Evolutionary conservation across 1,140 invertebrate species (phyloP), one percentile per base, ranked within the genome.

Genomic region (Asobara japonica): DNA sequence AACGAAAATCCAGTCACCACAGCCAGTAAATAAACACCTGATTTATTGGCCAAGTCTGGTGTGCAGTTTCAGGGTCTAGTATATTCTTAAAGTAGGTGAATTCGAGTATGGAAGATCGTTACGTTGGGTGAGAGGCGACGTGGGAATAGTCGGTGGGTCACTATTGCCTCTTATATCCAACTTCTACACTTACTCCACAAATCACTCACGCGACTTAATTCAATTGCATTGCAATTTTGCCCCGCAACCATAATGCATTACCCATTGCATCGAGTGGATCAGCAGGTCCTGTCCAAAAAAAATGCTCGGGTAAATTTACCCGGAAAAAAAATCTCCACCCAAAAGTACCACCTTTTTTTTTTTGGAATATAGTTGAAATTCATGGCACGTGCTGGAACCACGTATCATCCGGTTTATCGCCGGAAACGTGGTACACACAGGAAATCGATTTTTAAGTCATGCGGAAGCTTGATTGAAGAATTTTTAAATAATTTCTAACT

Each of bases 81-180:
- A 30, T 65, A 71, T 75, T 80, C 80, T 79, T 80, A 81, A 81
- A 80, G 78, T 79, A 75, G 80, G 18, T 56, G 51, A 78, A 76
- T 76, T 78, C 73, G 65, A 66, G 36, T 64, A 65, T 51, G 66
- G 41, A 77, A 65, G 73, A 75, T 66, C 70, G 30, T 73, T 56
- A 66, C 51, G 51, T 56, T 8, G 51, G n/a, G n/a, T 56, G 51
- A 56, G 51, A 66, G 31, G 29, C 56, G 7, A 64, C 70, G 70
- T 61, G 73, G 65, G 70, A 75, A 75, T 75, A 45, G 67, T 48
- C 65, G 60, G 67, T 38, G 67, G 70, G 74, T 75, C 70, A 75
- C 51, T 56, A 56, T 56, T 27, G 51, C 2, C 51, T 56, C 51
- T 56, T 56, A 56, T 56, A 56, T 62, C 62, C 65, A 72, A 51